Evolutionary conservation across 2,113 vertebrate genomes (phyloP).

Genomic region (Brachypteracias leptosomus): DNA sequence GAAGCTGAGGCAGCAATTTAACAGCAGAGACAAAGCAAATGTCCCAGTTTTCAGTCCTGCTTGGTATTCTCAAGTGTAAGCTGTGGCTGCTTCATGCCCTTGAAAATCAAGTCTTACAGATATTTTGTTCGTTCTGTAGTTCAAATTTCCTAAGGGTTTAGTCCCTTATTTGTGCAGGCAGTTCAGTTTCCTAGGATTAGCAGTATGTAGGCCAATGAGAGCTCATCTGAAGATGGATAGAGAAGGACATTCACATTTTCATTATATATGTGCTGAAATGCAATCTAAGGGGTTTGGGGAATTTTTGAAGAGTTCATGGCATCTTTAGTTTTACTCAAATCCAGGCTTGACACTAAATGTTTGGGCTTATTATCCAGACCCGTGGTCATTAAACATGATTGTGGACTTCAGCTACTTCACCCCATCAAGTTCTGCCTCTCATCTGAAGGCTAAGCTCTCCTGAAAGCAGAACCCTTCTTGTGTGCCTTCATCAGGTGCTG

Average conservation of each 20-base stretch:
- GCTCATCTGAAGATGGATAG: not conserved
- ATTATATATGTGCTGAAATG: not conserved
- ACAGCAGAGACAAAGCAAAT: not conserved
- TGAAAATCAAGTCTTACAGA: not conserved
- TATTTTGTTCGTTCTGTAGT: conserved; percentile 36
- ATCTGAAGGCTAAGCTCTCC: not conserved
- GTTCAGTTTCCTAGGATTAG: not conserved
- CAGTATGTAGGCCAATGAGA: not conserved
- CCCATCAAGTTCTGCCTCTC: not conserved
- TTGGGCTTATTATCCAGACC: not conserved
- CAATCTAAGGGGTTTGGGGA: not conserved
- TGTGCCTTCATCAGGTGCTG: not conserved
- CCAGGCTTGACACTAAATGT: not conserved
- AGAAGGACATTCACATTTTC: not conserved
- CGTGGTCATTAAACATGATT: not conserved
- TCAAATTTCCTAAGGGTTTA: conserved; percentile 13
- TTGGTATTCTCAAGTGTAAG: not conserved
- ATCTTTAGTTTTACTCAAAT: not conserved
- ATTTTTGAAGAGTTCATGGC: not conserved
- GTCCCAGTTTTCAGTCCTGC: not conserved
- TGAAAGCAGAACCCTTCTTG: not conserved
- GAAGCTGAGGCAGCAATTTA: not conserved
- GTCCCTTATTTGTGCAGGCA: not conserved
- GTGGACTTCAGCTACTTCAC: not conserved
- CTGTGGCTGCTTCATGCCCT: not conserved